These are phyloP conservation scores for Platygyra sinensis DNA, from an alignment of 64 coral and sea anemone genomes.

Conservation along the genomic window DNA sequence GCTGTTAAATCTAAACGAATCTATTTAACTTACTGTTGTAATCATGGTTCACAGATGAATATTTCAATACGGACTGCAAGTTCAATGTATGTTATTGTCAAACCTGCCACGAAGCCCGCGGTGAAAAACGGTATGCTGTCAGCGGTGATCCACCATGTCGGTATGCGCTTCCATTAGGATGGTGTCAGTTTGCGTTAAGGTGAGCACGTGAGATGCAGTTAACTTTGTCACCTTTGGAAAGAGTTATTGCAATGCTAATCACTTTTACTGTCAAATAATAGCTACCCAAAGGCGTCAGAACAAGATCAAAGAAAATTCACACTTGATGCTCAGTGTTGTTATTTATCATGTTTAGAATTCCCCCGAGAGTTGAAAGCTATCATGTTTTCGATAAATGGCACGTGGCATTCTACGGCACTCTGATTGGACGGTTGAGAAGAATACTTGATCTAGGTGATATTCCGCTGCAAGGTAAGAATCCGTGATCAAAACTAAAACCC, in stretches of 20 bases:
- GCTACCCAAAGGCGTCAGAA: no score
- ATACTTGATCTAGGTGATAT: conserved; percentile 78
- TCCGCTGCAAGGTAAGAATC: conserved; percentile 34
- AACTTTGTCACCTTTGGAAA: not conserved
- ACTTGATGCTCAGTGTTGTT: not conserved
- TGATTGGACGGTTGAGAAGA: conserved; percentile 72
- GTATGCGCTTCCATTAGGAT: conserved; percentile 87
- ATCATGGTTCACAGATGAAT: conserved; percentile 70
- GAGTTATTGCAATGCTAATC: no score
- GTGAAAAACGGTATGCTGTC: conserved; percentile 90
- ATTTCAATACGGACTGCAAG: conserved; percentile 83
- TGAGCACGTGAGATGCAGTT: conserved; percentile 9
- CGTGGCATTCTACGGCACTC: conserved; percentile 82
- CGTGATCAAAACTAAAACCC: no score
- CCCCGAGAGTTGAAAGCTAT: conserved; percentile 60
- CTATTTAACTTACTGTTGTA: no score
- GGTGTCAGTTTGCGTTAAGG: conserved; percentile 95
- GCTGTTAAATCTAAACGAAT: not conserved
- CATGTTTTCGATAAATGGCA: conserved; percentile 87
- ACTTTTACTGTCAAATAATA: no score
- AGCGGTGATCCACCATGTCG: conserved; percentile 88
- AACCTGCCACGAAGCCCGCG: conserved; percentile 79
- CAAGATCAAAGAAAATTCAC: not conserved
- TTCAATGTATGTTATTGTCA: conserved; percentile 92
- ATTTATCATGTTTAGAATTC: conserved; percentile 60